Evolutionary conservation across 2,888 invertebrate genomes (phyloP), one percentile per base, ranked within the genome.

Genomic region (Yponomeuta malinellus): DNA sequence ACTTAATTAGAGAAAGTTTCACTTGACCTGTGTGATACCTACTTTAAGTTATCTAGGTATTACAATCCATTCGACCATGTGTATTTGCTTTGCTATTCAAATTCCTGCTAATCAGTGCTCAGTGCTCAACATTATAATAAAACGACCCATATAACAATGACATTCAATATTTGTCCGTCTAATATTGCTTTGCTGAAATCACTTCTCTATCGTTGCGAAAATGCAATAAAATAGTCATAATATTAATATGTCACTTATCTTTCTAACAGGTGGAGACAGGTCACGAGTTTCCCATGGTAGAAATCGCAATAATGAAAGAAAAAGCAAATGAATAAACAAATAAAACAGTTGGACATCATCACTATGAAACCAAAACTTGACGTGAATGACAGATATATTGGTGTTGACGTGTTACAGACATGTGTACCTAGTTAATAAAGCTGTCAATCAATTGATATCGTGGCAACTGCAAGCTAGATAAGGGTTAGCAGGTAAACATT

Each of bases 191-290:
- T 59, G 52, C 52, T 59, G 52, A 59, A 59, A 59, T 59, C 12
- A 59, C 15, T 59, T 59, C 52, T 59, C 52, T 59, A 59, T 59
- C 52, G 15, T 59, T 59, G 52, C 52, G 52, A 59, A 59, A 59
- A 59, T 59, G 52, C 52, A 59, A 59, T 59, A 59, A 59, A 59
- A 59, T 59, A 12, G 15, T 59, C 52, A 59, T 59, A 12, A 59
- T 59, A 59, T 59, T 59, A 59, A 59, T 59, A 59, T 59, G 52
- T 59, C 52, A 59, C 52, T 43, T 59, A 59, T 59, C 52, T 59
- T 15, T 59, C 15, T 15, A 59, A 59, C 52, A 59, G 15, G 52
- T 59, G 52, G 15, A 12, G 15, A 59, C 52, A 59, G 52, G 4
- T 59, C 15, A 15, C 3, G 4, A 15, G 15, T 59, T 59, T 59